Evolutionary conservation across 2,888 invertebrate species (phyloP), one percentile per base, ranked within the genome.

Genomic region (Nymphalis c-album): DNA sequence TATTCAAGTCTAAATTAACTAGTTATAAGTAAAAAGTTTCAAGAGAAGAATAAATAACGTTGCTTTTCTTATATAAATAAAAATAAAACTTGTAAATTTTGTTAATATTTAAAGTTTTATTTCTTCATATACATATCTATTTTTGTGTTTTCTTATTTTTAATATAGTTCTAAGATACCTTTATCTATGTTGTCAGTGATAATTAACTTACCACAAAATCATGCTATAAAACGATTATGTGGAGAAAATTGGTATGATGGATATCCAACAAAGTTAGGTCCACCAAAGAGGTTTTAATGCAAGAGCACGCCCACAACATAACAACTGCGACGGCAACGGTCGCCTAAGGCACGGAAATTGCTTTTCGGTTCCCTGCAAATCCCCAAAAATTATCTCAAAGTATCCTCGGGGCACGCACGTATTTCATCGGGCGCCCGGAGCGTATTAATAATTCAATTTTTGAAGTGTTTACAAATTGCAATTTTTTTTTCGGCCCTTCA

Each of bases 321-420:
- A 73, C 72, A 66, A 62, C 62, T 45, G 53, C 64, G 68, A 68
- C 77, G 79, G 80, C 78, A 80, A 81, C 82, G 82, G 85, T 81
- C 80, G 89, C 89, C 85, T 70, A 75, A 69, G 87, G 90, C 88
- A 60, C 89, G 90, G 90, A 90, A 85, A 90, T 90, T 89, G 87
- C 85, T 81, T 80, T 80, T 79, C 79, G 79, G 79, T 71, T 69
- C 69, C 63, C 75, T 58, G 67, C 68, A 71, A 73, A 75, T 70
- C 72, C 72, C 72, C 74, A 73, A 76, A 75, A 76, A 75, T 75
- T 74, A 77, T 73, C 73, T 72, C 72, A 68, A 67, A 63, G 61
- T 67, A 62, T 67, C 72, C 65, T 63, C 20, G 64, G 63, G 73
- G 70, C 62, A 67, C 67, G 66, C 69, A 69, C 74, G 69, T 72